Percentiles rank a stretch among this genome's conserved stretches.
These are phyloP conservation scores for Pipra filicauda DNA, from an alignment of 2,113 vertebrate species.

Conservation along the genomic window DNA sequence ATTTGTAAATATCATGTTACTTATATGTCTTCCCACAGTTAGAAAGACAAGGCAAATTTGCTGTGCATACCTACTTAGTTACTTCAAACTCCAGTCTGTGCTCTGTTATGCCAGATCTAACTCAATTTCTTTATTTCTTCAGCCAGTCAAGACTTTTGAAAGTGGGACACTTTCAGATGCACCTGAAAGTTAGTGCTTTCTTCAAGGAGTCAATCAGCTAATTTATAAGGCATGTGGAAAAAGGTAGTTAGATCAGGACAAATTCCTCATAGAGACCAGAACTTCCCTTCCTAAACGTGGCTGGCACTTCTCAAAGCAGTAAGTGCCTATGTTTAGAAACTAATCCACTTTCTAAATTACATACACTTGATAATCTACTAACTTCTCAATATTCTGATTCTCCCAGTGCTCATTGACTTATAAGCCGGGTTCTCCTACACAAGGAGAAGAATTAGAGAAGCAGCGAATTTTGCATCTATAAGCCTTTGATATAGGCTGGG, in stretches of 20 bases:
- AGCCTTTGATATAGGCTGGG: background rate
- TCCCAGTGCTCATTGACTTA: background rate
- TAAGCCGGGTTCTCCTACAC: background rate
- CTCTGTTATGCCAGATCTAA: background rate
- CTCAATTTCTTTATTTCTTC: background rate
- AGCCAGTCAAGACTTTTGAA: background rate
- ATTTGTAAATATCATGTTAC: background rate
- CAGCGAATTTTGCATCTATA: background rate
- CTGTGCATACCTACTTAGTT: background rate
- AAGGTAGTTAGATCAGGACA: background rate
- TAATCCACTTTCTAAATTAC: background rate
- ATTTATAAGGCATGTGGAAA: background rate
- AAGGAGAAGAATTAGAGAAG: background rate
- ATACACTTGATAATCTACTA: background rate
- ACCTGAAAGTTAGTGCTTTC: background rate
- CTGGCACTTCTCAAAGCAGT: background rate
- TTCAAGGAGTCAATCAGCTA: background rate
- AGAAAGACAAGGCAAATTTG: background rate
- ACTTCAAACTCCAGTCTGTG: background rate
- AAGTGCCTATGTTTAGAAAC: background rate
- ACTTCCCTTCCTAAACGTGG: background rate
- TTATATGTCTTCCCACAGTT: background rate
- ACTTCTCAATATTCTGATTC: background rate
- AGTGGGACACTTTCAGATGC: background rate
- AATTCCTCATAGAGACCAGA: background rate